A percentile compares a stretch with the other conserved stretches of the same genome.
These are phyloP conservation scores for Acrobeloides nanus DNA, from an alignment of 2,888 invertebrate genomes.

Conservation along the genomic window DNA sequence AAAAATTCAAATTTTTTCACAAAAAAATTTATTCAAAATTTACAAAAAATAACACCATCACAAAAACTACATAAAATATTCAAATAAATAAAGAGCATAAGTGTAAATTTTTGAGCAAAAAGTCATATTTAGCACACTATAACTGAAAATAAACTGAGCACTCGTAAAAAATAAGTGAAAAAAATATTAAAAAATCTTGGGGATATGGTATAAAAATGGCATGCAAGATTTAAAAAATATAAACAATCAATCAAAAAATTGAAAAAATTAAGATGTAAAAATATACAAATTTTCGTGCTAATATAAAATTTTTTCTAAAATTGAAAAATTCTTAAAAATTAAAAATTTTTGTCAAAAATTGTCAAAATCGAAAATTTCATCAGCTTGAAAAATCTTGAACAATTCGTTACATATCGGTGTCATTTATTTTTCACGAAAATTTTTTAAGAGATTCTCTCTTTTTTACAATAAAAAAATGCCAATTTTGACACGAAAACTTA, in stretches of 20 bases:
- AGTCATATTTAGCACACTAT: background rate
- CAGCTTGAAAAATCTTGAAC: too few species aligned
- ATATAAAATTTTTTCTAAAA: conserved; percentile 5
- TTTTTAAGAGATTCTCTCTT: too few species aligned
- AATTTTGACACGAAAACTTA: too few species aligned
- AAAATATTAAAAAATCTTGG: conserved; percentile 5
- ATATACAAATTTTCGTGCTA: conserved; percentile 4
- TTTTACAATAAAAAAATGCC: too few species aligned
- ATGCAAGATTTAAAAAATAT: too few species aligned
- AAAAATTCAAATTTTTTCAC: conserved; percentile 16
- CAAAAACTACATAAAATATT: conserved; percentile 8
- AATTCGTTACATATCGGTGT: too few species aligned
- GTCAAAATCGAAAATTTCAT: too few species aligned
- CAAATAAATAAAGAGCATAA: background rate
- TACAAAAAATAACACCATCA: conserved; percentile 6
- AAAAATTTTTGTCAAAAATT: too few species aligned
- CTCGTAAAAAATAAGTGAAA: conserved; percentile 4
- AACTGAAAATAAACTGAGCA: background rate
- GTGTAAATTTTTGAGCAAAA: background rate
- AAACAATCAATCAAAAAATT: conserved; percentile 6
- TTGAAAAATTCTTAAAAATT: too few species aligned
- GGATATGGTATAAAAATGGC: conserved; percentile 3
- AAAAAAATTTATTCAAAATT: too few species aligned
- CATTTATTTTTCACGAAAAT: too few species aligned
- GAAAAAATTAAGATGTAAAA: conserved; percentile 8